phyloP scores from a whole-genome alignment of 2,797 vertebrate species.

The Tangara arthus region DNA sequence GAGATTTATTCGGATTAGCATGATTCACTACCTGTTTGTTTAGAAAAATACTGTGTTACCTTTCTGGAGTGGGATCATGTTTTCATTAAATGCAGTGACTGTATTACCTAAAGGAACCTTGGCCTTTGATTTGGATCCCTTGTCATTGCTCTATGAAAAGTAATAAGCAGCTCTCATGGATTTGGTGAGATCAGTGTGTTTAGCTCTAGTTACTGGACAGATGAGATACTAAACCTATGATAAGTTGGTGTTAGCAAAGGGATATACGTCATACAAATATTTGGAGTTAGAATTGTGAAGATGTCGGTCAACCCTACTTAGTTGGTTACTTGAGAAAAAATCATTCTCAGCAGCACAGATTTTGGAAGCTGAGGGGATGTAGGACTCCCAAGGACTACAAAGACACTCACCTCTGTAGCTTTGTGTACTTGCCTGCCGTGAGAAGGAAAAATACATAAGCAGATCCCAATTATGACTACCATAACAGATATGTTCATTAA shows the following conservation, averaged over 20 bases:
- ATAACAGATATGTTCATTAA: neutral
- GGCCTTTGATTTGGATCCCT: neutral
- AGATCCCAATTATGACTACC: neutral
- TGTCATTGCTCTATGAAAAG: neutral
- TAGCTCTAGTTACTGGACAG: neutral
- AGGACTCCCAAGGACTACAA: neutral
- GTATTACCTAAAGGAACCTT: neutral
- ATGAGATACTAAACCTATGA: constrained; percentile 3
- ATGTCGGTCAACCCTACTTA: neutral
- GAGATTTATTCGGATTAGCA: neutral
- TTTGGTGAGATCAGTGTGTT: neutral
- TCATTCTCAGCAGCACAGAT: neutral
- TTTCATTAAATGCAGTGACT: neutral
- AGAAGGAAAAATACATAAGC: neutral
- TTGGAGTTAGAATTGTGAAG: neutral
- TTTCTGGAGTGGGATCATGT: neutral
- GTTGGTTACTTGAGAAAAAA: neutral
- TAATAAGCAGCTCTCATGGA: neutral
- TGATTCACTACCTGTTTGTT: neutral
- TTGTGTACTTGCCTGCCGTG: neutral
- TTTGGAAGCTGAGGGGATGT: neutral
- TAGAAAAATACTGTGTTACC: neutral
- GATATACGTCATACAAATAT: neutral
- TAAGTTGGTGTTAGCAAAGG: neutral
- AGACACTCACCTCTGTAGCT: neutral